phyloP scores from a whole-genome alignment of 2,113 vertebrate genomes.

The Pseudois nayaur region DNA sequence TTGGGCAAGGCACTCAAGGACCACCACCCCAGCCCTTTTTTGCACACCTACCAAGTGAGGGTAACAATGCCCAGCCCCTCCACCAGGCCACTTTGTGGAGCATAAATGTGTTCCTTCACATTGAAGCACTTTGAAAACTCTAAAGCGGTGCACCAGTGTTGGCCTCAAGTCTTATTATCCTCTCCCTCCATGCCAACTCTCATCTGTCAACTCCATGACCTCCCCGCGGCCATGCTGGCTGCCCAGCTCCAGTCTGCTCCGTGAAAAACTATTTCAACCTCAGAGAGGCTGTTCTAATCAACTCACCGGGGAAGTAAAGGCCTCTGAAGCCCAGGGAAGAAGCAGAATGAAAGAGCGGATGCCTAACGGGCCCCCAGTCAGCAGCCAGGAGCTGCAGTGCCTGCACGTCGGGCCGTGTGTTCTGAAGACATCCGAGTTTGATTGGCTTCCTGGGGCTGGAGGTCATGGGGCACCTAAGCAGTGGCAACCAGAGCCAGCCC shows the following conservation, averaged over 20 bases:
- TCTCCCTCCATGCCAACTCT: not conserved
- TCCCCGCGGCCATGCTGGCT: not conserved
- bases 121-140: not conserved
- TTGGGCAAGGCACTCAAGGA: not conserved
- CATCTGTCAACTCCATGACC: not conserved
- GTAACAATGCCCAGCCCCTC: not conserved
- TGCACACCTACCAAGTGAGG: not conserved
- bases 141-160: not conserved
- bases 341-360: not conserved
- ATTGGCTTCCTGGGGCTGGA: not conserved
- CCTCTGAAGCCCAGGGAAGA: not conserved
- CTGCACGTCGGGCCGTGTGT: fast-evolving
- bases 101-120: not conserved
- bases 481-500: not conserved
- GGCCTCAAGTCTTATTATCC: not conserved
- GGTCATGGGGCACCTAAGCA: not conserved
- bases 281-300: not conserved
- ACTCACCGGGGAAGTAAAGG: not conserved
- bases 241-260: not conserved
- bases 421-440: not conserved
- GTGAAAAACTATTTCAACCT: not conserved
- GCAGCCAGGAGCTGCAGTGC: not conserved
- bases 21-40: not conserved
- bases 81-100: not conserved
- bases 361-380: not conserved